Percentiles rank a stretch among this genome's conserved stretches.
Evolutionary conservation across 2,888 invertebrate genomes (phyloP).

Genomic region (Dexiosoma caninum): DNA sequence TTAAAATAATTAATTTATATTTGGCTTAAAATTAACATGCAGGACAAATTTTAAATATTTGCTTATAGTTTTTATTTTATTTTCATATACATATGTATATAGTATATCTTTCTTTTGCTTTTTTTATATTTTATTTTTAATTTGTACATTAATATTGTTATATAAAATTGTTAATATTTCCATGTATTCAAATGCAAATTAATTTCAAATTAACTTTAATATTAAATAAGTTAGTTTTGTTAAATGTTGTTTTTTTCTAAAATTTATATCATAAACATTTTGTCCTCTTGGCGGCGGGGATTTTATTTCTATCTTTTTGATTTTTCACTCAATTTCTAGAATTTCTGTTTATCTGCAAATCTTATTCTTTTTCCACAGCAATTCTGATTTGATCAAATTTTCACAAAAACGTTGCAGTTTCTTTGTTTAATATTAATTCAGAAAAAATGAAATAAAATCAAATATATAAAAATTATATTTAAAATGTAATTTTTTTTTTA

Average conservation of each 20-base stretch:
- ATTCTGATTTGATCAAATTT: constrained; percentile 4
- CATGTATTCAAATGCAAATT: background rate
- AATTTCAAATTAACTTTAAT: constrained; percentile 10
- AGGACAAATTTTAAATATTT: constrained; percentile 41
- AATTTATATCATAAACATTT: constrained; percentile 51
- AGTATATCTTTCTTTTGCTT: no score
- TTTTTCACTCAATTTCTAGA: constrained; percentile 55
- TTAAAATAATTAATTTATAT: constrained; percentile 25
- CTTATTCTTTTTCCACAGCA: background rate
- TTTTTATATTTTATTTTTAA: constrained; percentile 11
- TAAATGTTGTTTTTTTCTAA: background rate
- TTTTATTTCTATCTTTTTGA: constrained; percentile 22
- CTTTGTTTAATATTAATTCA: constrained; percentile 23
- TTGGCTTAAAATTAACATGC: constrained; percentile 59
- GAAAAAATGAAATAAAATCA: constrained; percentile 6
- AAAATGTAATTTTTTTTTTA: constrained; percentile 13
- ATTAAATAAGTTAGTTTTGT: background rate
- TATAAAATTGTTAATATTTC: constrained; percentile 31
- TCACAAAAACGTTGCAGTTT: constrained; percentile 49
- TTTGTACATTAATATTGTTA: constrained; percentile 61
- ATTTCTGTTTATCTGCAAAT: background rate
- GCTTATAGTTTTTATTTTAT: background rate
- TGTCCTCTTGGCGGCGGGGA: constrained; percentile 57
- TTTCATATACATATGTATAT: no score
- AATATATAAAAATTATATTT: constrained; percentile 19